A percentile compares a stretch with the other conserved stretches of the same genome.
Evolutionary conservation across 2,113 vertebrate species (phyloP).

Genomic region (Laterallus jamaicensis): DNA sequence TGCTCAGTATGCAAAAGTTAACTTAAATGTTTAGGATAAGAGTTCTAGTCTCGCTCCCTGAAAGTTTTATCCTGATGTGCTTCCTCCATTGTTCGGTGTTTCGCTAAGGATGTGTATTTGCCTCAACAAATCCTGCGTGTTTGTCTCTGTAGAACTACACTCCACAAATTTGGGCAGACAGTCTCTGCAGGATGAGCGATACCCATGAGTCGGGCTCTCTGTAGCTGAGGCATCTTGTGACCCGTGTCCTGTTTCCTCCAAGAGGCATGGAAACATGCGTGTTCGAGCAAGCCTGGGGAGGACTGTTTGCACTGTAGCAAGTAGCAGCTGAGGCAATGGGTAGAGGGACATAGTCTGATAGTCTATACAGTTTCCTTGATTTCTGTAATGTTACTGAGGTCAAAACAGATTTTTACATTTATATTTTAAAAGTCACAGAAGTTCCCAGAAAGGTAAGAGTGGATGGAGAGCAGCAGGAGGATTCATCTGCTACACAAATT

Average conservation of each 20-base stretch:
- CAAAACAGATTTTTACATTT: neutral
- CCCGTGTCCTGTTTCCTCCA: neutral
- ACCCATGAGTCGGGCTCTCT: neutral
- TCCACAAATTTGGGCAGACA: neutral
- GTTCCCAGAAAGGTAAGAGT: neutral
- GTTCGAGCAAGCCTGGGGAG: neutral
- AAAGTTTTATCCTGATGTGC: neutral
- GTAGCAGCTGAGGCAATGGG: neutral
- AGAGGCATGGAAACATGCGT: accelerated
- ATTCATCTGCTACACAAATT: neutral
- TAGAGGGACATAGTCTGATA: neutral
- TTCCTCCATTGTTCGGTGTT: neutral
- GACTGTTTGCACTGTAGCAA: neutral
- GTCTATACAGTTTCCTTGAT: neutral
- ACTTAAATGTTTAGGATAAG: neutral
- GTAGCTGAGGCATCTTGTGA: neutral
- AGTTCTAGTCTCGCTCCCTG: neutral
- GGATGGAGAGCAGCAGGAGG: neutral
- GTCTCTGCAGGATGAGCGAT: neutral
- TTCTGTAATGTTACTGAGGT: neutral
- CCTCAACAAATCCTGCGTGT: neutral
- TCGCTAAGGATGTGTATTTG: neutral
- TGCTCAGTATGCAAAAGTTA: neutral
- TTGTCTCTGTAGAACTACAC: neutral
- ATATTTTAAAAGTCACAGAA: neutral